These are phyloP conservation scores for Platorchestia sp. DNA, from an alignment of 1,140 invertebrate genomes.

Conservation along the genomic window DNA sequence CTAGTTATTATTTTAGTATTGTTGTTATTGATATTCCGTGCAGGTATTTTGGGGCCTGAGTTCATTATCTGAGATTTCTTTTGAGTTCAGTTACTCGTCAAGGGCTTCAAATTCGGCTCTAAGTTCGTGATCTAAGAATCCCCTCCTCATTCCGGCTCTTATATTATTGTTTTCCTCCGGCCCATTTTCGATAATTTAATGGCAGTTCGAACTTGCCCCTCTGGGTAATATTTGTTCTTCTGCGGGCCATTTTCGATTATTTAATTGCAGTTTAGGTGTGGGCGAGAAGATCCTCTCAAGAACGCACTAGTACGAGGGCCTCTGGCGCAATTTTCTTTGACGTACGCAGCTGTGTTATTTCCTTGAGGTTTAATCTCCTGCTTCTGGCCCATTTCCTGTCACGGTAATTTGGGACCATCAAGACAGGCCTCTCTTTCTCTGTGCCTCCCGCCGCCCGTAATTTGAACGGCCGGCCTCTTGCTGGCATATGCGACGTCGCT, in stretches of 20 bases:
- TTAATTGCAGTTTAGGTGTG: conserved; percentile 26
- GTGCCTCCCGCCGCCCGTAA: background rate
- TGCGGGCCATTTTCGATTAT: conserved; percentile 48
- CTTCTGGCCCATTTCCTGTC: conserved; percentile 56
- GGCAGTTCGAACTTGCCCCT: background rate
- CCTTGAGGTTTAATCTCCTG: conserved; percentile 44
- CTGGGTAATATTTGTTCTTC: conserved; percentile 45
- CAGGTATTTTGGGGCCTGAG: background rate
- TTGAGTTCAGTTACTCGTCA: too few species aligned
- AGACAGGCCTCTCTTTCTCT: conserved; percentile 22
- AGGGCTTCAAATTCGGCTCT: background rate
- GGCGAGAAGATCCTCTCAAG: background rate
- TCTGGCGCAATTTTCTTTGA: conserved; percentile 37
- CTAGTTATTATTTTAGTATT: too few species aligned
- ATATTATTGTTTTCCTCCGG: background rate
- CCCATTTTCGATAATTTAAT: background rate
- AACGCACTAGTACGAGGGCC: background rate
- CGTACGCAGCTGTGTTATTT: conserved; percentile 39
- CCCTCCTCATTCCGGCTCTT: background rate
- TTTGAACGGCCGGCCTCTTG: conserved; percentile 8
- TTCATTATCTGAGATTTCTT: background rate
- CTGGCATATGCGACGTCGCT: background rate
- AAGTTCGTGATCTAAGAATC: background rate
- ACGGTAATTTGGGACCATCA: conserved; percentile 37
- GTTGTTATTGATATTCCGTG: background rate